Evolutionary conservation across 2,797 vertebrate genomes (phyloP), one percentile per base, ranked within the genome.

Genomic region (Amniataba percoides): DNA sequence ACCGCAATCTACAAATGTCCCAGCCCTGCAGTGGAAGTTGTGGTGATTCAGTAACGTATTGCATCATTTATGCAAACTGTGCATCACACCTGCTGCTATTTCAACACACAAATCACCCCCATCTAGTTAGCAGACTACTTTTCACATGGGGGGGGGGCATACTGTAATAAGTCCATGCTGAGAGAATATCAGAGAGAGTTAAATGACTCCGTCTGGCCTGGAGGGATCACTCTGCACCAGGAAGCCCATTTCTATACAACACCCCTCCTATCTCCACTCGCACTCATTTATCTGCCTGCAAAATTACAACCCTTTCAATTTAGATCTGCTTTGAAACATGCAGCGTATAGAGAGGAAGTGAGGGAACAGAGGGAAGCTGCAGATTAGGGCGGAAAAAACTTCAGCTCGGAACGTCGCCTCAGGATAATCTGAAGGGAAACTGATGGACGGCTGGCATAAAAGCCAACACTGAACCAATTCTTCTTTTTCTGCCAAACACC

Each of bases 291-390:
- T 90, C 87, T 82, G 76, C 69, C 64, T 9, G 52, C 65, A 79
- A 90, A 90, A 88, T 89, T 86, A 88, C 76, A 73, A 80, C 67
- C 81, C 79, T 87, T 87, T 89, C 72, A 87, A 91, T 89, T 88
- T 84, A 69, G 78, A 90, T 84, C 68, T 82, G 78, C 87, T 91
- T 89, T 88, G 81, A 89, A 92, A 89, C 75, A 62, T 4, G 62
- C 45, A 7, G 71, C 39, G 23, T 80, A 72, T 48, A 43, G 75
- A 66, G 69, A 84, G 51, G 59, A 81, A 82, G 73, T 60, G 64
- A 79, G 65, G 31, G 64, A 84, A 83, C 67, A 73, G 80, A 80
- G 83, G 69, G 62, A 65, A 23, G 78, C 68, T 23, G 42, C 49
- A 84, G 87, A 90, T 91, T 89, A 87, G 76, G 75, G 76, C 3